Conservation (phyloP, 2,888 invertebrate species). For the Pyrochroa serraticornis region DNA sequence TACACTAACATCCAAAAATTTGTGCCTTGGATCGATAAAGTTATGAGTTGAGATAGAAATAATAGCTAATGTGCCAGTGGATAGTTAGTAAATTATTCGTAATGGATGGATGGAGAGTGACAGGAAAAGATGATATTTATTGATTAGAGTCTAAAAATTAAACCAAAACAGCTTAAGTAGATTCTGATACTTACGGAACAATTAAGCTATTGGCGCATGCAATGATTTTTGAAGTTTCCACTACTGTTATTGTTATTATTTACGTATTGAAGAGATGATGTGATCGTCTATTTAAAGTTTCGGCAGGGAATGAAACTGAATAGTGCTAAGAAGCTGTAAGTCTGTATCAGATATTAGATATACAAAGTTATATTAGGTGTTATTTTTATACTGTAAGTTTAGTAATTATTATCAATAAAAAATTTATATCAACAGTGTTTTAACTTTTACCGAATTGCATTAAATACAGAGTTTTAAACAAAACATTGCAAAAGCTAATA, state of each 20-base stretch:
- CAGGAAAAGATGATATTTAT: constrained; percentile 21
- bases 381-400: constrained; percentile 8
- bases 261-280: constrained; percentile 18
- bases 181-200: constrained; percentile 1
- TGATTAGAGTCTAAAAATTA: constrained; percentile 8
- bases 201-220: constrained; percentile 5
- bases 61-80: constrained; percentile 29
- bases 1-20: constrained; percentile 93
- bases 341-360: constrained; percentile 44
- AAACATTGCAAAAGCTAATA: no score
- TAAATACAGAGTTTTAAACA: no score
- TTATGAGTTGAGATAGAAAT: constrained; percentile 64
- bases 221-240: constrained; percentile 8
- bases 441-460: no score
- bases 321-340: constrained; percentile 38
- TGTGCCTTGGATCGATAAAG: constrained; percentile 89
- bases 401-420: constrained; percentile 18
- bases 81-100: constrained; percentile 27
- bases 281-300: constrained; percentile 30
- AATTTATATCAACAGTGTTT: background rate
- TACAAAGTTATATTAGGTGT: constrained; percentile 1
- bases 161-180: constrained; percentile 28
- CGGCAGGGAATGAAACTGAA: constrained; percentile 32
- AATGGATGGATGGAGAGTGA: constrained; percentile 19
- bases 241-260: constrained; percentile 14